phyloP scores from a whole-genome alignment of 1,140 invertebrate species.

The Delia radicum region DNA sequence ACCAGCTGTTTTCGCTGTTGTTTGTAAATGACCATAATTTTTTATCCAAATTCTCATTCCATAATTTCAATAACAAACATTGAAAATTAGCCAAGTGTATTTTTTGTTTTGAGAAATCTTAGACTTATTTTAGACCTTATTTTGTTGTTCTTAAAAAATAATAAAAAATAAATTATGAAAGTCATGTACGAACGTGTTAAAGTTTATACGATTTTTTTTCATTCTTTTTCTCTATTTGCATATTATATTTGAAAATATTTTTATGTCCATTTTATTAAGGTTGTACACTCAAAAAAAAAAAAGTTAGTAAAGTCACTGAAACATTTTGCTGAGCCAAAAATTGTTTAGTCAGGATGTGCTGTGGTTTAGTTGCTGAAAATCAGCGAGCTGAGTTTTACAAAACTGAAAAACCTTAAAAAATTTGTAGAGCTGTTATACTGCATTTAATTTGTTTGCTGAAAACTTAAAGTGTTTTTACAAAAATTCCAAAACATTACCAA shows the following conservation, averaged over 20 bases:
- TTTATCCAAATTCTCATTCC: neutral
- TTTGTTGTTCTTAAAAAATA: neutral
- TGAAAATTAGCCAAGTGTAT: neutral
- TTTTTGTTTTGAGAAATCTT: neutral
- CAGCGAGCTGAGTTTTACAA: too few relatives aligned
- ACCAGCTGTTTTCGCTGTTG: neutral
- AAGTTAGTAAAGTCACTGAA: too few relatives aligned
- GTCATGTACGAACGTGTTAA: neutral
- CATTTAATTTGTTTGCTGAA: too few relatives aligned
- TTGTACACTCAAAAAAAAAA: neutral
- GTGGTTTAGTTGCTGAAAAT: too few relatives aligned
- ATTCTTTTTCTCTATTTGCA: too few relatives aligned
- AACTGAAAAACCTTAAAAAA: too few relatives aligned
- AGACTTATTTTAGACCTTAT: neutral
- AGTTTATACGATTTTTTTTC: neutral
- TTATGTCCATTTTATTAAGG: neutral
- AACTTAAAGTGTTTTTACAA: too few relatives aligned
- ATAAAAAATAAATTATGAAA: conserved; percentile 5
- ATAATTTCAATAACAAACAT: neutral
- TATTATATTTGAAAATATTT: neutral
- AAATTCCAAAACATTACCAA: too few relatives aligned
- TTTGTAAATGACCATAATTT: neutral
- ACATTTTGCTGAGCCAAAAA: too few relatives aligned
- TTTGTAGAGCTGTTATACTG: too few relatives aligned
- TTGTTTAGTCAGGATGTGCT: too few relatives aligned